Conservation (phyloP, 2,113 vertebrate species). For the sheep (Ovis aries) region DNA sequence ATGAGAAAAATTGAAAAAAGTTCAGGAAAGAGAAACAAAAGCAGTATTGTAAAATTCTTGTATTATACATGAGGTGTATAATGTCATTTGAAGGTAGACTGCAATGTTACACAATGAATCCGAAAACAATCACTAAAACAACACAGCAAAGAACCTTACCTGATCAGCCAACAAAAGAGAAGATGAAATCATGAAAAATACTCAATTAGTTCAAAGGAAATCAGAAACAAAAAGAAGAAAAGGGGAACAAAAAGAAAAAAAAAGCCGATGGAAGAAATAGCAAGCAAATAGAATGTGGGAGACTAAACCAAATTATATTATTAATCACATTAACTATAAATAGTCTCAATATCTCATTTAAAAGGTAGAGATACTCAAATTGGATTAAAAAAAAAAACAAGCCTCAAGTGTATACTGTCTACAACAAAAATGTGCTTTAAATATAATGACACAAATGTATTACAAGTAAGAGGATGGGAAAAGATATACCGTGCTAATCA, state of each 20-base stretch:
- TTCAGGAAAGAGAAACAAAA: not conserved
- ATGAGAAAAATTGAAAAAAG: not conserved
- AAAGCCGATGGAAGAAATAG: not conserved
- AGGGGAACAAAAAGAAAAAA: not conserved
- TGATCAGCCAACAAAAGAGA: not conserved
- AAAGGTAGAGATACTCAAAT: not conserved
- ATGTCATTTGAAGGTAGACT: not conserved
- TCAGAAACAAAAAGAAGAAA: not conserved
- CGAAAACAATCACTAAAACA: not conserved
- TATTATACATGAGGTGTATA: not conserved
- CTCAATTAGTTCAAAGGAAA: not conserved
- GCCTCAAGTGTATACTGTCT: not conserved
- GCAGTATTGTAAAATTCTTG: not conserved
- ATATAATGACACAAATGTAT: not conserved
- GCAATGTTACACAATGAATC: not conserved
- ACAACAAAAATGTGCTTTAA: not conserved
- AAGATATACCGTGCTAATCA: not conserved
- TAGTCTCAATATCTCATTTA: not conserved
- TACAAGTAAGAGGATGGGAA: not conserved
- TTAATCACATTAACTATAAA: not conserved
- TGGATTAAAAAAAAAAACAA: not conserved
- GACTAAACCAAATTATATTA: not conserved
- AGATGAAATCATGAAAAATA: not conserved
- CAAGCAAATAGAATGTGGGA: not conserved
- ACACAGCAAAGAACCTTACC: not conserved